A percentile compares a stretch with the other conserved stretches of the same genome.
Conservation (phyloP, 2,113 vertebrate genomes). For the Eolophus roseicapilla region DNA sequence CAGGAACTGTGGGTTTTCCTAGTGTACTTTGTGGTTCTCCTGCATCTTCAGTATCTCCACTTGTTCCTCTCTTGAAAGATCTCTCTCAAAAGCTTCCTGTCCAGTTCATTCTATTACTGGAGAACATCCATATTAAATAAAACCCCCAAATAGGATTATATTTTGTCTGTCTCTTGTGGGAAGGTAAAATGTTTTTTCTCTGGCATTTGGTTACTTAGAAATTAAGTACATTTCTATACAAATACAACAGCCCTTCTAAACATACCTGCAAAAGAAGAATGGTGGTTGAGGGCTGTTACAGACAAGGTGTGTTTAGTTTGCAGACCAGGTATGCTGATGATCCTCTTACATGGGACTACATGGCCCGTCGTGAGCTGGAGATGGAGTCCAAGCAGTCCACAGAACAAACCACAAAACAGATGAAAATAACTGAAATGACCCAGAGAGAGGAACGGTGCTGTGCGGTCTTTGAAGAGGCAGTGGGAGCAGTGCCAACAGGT, state of each 20-base stretch:
- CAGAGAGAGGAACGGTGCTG: conserved; percentile 84
- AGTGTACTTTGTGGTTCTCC: background rate
- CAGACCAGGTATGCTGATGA: conserved; percentile 80
- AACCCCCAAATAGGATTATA: background rate
- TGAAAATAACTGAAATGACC: conserved; percentile 75
- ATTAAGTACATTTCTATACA: background rate
- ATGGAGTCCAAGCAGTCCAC: conserved; percentile 30
- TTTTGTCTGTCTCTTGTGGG: background rate
- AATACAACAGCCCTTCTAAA: background rate
- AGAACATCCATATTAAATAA: background rate
- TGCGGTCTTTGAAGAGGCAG: conserved; percentile 89
- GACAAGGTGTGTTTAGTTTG: conserved; percentile 72
- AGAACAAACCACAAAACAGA: conserved; percentile 72
- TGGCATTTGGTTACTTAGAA: background rate
- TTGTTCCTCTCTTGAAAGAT: background rate
- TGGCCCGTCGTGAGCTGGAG: conserved; percentile 87
- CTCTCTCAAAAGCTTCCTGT: background rate
- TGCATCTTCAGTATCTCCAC: background rate
- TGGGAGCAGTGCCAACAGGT: conserved; percentile 84
- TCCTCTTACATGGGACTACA: conserved; percentile 88
- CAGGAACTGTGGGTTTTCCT: background rate
- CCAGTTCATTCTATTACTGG: background rate
- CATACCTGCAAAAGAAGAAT: background rate
- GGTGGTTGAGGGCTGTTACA: background rate
- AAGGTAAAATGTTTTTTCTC: background rate